A percentile compares a stretch with the other conserved stretches of the same genome.
These are phyloP conservation scores for Sarcophaga subvicina DNA, from an alignment of 2,888 invertebrate species.

Conservation along the genomic window DNA sequence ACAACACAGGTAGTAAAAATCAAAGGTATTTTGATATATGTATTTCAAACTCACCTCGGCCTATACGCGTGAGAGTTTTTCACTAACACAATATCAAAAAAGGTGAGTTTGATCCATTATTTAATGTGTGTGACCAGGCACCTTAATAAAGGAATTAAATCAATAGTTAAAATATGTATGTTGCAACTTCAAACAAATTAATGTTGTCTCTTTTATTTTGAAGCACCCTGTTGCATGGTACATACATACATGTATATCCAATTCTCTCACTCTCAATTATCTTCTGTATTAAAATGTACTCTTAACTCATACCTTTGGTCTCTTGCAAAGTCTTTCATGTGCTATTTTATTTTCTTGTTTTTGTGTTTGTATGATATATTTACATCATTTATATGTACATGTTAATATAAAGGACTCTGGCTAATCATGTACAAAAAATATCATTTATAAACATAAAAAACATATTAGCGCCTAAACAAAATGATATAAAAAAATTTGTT, in stretches of 20 bases:
- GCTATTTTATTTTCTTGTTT: background rate
- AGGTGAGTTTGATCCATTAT: no score
- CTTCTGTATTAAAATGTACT: background rate
- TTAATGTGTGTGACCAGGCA: no score
- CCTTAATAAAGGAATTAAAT: no score
- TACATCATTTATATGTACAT: constrained; percentile 2
- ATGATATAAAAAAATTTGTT: background rate
- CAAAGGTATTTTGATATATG: no score
- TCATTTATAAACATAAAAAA: no score
- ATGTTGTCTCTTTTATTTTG: background rate
- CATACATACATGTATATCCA: background rate
- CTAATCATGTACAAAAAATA: constrained; percentile 31
- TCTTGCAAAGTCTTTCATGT: constrained; percentile 22
- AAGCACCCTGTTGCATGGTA: background rate
- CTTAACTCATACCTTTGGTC: background rate
- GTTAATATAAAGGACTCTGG: constrained; percentile 15
- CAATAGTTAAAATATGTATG: no score
- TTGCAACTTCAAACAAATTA: no score
- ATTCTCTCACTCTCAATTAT: background rate
- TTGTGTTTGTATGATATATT: background rate
- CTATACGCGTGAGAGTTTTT: no score
- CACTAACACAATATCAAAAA: no score
- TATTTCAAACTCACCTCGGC: no score
- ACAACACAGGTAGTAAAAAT: no score
- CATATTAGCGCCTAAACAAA: background rate